A percentile compares a stretch with the other conserved stretches of the same genome.
Conservation (phyloP, 1,140 invertebrate species). For the Zophobas atratus region DNA sequence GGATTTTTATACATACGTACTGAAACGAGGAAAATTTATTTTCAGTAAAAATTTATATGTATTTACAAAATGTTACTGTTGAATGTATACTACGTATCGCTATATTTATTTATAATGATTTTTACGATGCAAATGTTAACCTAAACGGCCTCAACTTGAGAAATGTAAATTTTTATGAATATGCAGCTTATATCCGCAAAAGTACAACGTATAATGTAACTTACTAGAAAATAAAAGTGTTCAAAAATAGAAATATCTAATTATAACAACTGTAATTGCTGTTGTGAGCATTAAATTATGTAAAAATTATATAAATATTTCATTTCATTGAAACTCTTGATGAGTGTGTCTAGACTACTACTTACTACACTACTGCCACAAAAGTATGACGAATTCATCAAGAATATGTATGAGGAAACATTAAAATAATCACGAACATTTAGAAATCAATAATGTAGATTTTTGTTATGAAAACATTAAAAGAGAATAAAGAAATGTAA, state of each 20-base stretch:
- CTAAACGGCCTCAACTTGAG: conserved; percentile 52
- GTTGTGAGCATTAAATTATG: conserved; percentile 66
- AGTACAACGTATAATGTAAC: conserved; percentile 46
- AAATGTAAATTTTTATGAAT: conserved; percentile 38
- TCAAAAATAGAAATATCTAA: conserved; percentile 46
- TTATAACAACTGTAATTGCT: conserved; percentile 63
- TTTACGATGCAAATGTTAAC: conserved; percentile 53
- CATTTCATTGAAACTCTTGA: neutral
- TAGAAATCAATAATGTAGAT: too few relatives aligned
- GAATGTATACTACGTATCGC: conserved; percentile 53
- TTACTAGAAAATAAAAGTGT: conserved; percentile 47
- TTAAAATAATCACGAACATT: too few relatives aligned
- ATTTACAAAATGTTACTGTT: conserved; percentile 62
- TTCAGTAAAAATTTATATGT: conserved; percentile 59
- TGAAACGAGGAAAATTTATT: conserved; percentile 54
- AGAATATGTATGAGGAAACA: too few relatives aligned
- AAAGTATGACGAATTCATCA: too few relatives aligned
- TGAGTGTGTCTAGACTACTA: too few relatives aligned
- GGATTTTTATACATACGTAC: conserved; percentile 54
- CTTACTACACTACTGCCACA: too few relatives aligned
- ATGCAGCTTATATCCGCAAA: conserved; percentile 51
- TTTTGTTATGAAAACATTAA: too few relatives aligned
- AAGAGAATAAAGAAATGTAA: too few relatives aligned
- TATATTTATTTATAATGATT: conserved; percentile 55
- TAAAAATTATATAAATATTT: conserved; percentile 35